These are phyloP conservation scores for Leucoptera coffeella DNA, from an alignment of 2,888 invertebrate species.

Conservation along the genomic window DNA sequence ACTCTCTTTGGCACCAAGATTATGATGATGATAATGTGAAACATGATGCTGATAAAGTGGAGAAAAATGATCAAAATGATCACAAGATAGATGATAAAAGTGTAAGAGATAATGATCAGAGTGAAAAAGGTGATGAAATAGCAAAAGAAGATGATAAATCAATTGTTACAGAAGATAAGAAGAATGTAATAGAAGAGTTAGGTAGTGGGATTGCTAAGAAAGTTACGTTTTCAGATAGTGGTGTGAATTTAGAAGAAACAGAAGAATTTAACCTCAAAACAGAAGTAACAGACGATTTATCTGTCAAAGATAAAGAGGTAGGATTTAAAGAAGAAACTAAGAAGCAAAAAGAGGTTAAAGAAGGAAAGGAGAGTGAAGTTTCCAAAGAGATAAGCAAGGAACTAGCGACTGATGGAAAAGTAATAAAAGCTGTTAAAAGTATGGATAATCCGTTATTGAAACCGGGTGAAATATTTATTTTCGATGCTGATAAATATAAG, in stretches of 20 bases:
- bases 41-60: slow-evolving; percentile 7
- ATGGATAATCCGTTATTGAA: slow-evolving; percentile 28
- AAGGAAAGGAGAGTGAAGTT: no score
- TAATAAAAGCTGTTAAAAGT: slow-evolving; percentile 11
- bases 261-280: neutral
- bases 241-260: neutral
- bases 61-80: slow-evolving; percentile 7
- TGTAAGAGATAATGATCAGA: neutral
- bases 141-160: neutral
- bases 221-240: no score
- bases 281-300: neutral
- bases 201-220: no score
- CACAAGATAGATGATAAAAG: no score
- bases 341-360: slow-evolving; percentile 7
- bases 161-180: no score
- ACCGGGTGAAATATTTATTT: slow-evolving; percentile 49
- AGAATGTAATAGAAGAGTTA: no score
- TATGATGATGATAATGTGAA: slow-evolving; percentile 18
- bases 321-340: neutral
- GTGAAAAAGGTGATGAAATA: slow-evolving; percentile 3
- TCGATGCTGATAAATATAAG: slow-evolving; percentile 72
- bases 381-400: no score
- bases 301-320: neutral
- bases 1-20: slow-evolving; percentile 15
- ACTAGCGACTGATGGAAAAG: no score